Conservation (phyloP, 1,140 invertebrate genomes). For the Trichonephila clavata region DNA sequence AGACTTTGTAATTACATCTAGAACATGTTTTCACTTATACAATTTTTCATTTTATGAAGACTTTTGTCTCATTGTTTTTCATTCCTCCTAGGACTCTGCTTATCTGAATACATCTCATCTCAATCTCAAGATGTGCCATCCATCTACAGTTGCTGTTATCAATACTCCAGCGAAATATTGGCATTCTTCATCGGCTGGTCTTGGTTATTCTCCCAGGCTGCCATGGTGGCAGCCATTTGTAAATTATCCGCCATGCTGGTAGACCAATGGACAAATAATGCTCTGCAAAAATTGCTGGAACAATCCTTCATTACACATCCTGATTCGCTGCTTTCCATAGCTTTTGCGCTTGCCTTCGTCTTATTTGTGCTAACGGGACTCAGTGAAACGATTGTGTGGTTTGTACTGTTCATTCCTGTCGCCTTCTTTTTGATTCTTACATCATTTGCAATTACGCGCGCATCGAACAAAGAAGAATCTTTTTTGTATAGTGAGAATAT, state of each 20-base stretch:
- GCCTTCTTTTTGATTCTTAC: not conserved
- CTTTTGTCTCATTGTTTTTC: not conserved
- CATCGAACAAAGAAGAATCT: conserved; percentile 24
- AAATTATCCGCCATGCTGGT: conserved; percentile 35
- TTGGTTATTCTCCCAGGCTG: conserved; percentile 26
- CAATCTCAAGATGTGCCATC: conserved; percentile 41
- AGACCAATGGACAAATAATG: conserved; percentile 49
- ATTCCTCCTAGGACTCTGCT: conserved; percentile 6
- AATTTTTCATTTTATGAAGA: no score
- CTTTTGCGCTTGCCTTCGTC: not conserved
- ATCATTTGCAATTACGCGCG: not conserved
- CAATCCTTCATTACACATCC: not conserved
- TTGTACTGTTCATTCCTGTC: conserved; percentile 13
- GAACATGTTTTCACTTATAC: no score
- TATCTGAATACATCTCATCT: conserved; percentile 56
- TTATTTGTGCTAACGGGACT: conserved; percentile 49
- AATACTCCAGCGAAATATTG: conserved; percentile 58
- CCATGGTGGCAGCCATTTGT: conserved; percentile 60
- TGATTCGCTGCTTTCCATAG: not conserved
- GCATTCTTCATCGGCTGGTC: conserved; percentile 65
- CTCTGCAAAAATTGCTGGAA: not conserved
- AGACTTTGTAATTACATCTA: no score
- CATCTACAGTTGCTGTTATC: conserved; percentile 70
- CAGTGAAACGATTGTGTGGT: conserved; percentile 36
- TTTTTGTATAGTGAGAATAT: not conserved